Evolutionary conservation across 2,888 invertebrate species (phyloP), one percentile per base, ranked within the genome.

Genomic region (Formica aserva): DNA sequence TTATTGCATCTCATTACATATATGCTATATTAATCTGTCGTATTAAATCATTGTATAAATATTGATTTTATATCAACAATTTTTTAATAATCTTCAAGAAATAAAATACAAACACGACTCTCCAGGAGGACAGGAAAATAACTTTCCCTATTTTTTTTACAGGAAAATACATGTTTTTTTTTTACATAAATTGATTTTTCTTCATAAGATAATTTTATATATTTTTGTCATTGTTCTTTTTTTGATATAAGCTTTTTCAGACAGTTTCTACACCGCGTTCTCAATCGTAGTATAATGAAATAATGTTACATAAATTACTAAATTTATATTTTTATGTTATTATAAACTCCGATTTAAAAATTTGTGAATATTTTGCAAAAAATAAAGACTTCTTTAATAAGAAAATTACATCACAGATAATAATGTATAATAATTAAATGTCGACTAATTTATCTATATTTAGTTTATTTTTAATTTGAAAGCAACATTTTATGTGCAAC

Each of bases 41-140:
- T 66, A 18, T 65, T 35, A 66, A 2, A 35, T 76, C 3, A 13
- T 76, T 65, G 8, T 8, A n/a, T 35, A 52, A 76, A 35, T 35
- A 18, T 76, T 13, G 22, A 3, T 52, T 66, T 75, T 35, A 48
- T 18, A 13, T 38, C n/a, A 15, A 15, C 3, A 41, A 35, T 48
- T 18, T 8, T 35, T 57, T 38, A 18, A 9, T 38, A 4, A 72
- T 35, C 11, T 66, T 0, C 22, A 26, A 35, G 15, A 13, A 67
- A 15, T 15, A 63, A 11, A 26, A 65, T 52, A 48, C 1, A 52
- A 71, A 48, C 45, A 18, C 18, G n/a, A 48, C 6, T 48, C n/a
- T 6, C 18, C 5, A 6, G 48, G n/a, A 48, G 6, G 1, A 2
- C n/a, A 48, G 6, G 18, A 48, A 48, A 48, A 48, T 18, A 48